These are phyloP conservation scores for Frieseomelitta varia DNA, from an alignment of 1,140 invertebrate genomes.

Conservation along the genomic window DNA sequence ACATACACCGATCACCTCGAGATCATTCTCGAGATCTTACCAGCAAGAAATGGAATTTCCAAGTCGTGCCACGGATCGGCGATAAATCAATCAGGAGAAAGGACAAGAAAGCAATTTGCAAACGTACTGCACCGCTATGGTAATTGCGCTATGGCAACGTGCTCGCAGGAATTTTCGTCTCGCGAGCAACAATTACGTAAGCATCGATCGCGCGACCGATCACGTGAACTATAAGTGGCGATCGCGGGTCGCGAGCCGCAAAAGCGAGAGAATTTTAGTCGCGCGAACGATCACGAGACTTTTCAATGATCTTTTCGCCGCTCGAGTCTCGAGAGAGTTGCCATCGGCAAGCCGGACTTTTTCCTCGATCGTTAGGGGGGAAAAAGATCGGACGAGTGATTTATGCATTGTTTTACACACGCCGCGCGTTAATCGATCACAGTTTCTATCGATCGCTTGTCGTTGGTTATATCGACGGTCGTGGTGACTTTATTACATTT, in stretches of 20 bases:
- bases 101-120: not conserved
- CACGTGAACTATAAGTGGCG: not conserved
- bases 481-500: no score
- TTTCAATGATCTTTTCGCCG: not conserved
- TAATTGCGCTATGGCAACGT: not conserved
- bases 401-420: not conserved
- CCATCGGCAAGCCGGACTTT: not conserved
- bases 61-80: not conserved
- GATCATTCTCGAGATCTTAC: not conserved
- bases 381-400: not conserved
- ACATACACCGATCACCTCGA: not conserved
- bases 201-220: constrained; percentile 10
- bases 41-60: not conserved
- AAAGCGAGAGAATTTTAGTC: not conserved
- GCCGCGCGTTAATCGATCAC: not conserved
- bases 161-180: constrained; percentile 9
- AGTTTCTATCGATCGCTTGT: not conserved
- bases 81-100: not conserved
- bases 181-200: not conserved
- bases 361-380: not conserved
- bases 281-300: constrained; percentile 23
- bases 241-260: not conserved
- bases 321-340: not conserved
- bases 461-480: no score
- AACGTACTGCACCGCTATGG: not conserved